Evolutionary conservation across 2,797 vertebrate species (phyloP), one percentile per base, ranked within the genome.

Genomic region (Syngnathus acus): DNA sequence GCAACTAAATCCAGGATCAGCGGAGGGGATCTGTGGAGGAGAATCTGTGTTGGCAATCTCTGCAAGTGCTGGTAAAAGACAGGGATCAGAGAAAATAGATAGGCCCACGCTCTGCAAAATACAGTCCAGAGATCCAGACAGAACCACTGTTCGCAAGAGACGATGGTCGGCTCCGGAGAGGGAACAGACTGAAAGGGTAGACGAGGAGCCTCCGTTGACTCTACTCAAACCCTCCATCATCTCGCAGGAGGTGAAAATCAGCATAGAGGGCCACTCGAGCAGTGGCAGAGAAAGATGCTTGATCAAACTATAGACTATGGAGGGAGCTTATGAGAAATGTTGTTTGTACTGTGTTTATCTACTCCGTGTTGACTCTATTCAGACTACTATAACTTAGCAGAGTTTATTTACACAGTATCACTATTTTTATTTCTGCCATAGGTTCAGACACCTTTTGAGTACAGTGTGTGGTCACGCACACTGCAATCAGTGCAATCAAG

Each of bases 211-310:
- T 72, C 94, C 94, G 68, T 89, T 93, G 89, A 93, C 93, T 92
- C 94, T 98, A 86, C 96, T 95, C 73, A 97, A 95, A 89, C 94
- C 94, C 90, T 93, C 94, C 83, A 96, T 97, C 86, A 94, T 99
- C 90, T 93, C 96, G 89, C 95, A 98, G 89, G 95, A 98, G 94
- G 93, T 98, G 81, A 99, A 99, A 90, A 94, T 98, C 90, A 97
- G 93, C 92, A 99, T 99, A 73, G 97, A 99, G 92, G 96, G 97
- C 84, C 93, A 92, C 85, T 99, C 97, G 75, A 98, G 94, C 16
- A 87, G 94, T 80, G 96, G 96, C 84, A 94, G 93, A 85, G 97
- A 90, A 88, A 80, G 89, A 88, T 78, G 75, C 75, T 80, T 76
- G 67, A 81, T 76, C 61, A 84, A 68, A 81, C 77, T 78, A 71